Conservation (phyloP, 2,797 vertebrate species). For the Anolis apletophallus region DNA sequence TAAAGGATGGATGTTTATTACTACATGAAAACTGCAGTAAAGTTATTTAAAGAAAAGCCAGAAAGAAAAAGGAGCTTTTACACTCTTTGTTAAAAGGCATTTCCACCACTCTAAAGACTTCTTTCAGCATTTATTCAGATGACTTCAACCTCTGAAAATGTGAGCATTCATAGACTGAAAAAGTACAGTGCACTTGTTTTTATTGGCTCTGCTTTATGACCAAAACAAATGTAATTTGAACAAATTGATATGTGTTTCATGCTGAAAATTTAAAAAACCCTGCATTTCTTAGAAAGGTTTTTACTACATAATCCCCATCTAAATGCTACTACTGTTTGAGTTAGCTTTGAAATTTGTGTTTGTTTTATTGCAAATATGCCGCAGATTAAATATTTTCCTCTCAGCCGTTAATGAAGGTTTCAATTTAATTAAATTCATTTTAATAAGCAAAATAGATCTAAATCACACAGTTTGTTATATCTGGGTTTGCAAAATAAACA, state of each 20-base stretch:
- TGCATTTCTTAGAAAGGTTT: background rate
- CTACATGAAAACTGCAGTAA: background rate
- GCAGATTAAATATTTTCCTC: slow-evolving; percentile 64
- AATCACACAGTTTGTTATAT: slow-evolving; percentile 68
- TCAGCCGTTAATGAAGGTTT: slow-evolving; percentile 61
- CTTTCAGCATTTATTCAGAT: background rate
- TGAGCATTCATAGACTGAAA: background rate
- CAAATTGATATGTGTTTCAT: background rate
- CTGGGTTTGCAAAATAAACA: slow-evolving; percentile 67
- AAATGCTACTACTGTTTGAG: slow-evolving; percentile 14
- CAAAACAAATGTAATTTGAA: slow-evolving; percentile 2
- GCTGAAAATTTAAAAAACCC: background rate
- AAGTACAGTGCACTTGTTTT: background rate
- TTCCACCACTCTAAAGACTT: background rate
- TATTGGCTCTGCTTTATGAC: background rate
- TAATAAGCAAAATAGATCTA: slow-evolving; percentile 66
- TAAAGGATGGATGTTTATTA: background rate
- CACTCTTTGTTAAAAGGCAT: background rate
- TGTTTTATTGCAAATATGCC: slow-evolving; percentile 44
- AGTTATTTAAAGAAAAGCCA: background rate
- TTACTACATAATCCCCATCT: slow-evolving; percentile 18
- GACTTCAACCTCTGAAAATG: background rate
- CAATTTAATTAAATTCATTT: slow-evolving; percentile 71
- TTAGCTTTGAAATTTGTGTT: slow-evolving; percentile 48
- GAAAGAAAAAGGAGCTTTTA: background rate